Base-by-base conservation (phyloP, 2,888 invertebrate species). In the Philhelius pedissequus region DNA sequence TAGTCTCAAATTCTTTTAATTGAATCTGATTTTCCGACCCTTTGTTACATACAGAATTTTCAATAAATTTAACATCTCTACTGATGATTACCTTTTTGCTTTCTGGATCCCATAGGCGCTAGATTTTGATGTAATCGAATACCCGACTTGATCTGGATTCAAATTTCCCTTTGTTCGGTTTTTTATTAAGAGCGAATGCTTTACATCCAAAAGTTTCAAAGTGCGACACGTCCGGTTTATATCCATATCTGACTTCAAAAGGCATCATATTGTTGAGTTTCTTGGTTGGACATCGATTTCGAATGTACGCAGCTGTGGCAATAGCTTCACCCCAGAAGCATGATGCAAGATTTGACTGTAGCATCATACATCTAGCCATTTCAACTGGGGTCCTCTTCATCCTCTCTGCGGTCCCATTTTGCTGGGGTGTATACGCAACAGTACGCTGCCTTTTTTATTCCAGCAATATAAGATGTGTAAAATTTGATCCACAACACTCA, bases 181-280 rank as follows among this genome's bases (percentile, higher is more conserved):
- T 43, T 9, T 74, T 76, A 8, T 68, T 58, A 1, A 60, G 45
- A 5, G 22, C 66, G 11, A 75, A 66, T 60, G 60, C 69, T 22
- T 73, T 73, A 7, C 75, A 76, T 8, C 70, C 70, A 38, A 76
- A 82, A 2, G 27, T 60, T 48, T 30, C 69, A 3, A 75, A 62
- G 20, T 70, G 18, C 7, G 62, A 71, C 1, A 77, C 76, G 35
- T 35, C 56, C 32, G 82, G 76, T 30, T 56, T 56, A 4, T 60
- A 50, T 11, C 75, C 66, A 20, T 58, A 52, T 62, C 86, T 66
- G n/a, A 27, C 22, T 77, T 87, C 86, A 68, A 64, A 87, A 11
- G 88, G 86, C 6, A 87, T 88, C 20, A 25, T 66, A 3, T 43
- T 60, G 15, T 38, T 58, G 2, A 76, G 25, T 13, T n/a, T 18